phyloP scores from a whole-genome alignment of 2,888 invertebrate genomes.

The Morpho helenor region DNA sequence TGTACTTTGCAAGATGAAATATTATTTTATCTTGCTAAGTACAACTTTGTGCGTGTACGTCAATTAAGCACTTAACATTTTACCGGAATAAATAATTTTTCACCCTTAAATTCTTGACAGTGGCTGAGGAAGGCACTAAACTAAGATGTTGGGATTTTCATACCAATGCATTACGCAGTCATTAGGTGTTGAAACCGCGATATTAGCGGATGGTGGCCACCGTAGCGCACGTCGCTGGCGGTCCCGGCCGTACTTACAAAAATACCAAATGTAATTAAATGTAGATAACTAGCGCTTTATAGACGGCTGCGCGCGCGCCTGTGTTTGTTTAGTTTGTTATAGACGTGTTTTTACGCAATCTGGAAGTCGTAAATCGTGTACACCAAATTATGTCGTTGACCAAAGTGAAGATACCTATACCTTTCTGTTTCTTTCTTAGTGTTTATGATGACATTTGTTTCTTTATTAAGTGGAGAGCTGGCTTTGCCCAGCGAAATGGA shows the following conservation, averaged over 20 bases:
- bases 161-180: background rate
- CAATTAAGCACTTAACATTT: too few relatives aligned
- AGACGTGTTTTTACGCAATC: constrained; percentile 78
- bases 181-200: constrained; percentile 15
- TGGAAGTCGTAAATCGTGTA: constrained; percentile 76
- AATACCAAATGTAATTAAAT: constrained; percentile 78
- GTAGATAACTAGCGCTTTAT: constrained; percentile 77
- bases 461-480: too few relatives aligned
- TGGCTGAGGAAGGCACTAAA: too few relatives aligned
- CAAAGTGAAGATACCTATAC: constrained; percentile 52
- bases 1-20: too few relatives aligned
- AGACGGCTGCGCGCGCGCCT: constrained; percentile 72
- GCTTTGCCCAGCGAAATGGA: too few relatives aligned
- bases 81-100: too few relatives aligned
- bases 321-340: constrained; percentile 76
- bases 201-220: constrained; percentile 46
- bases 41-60: too few relatives aligned
- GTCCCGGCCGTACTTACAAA: constrained; percentile 73
- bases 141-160: too few relatives aligned
- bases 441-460: constrained; percentile 1
- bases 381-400: constrained; percentile 77
- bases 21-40: too few relatives aligned
- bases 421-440: constrained; percentile 29
- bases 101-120: too few relatives aligned
- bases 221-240: constrained; percentile 62